Conservation (phyloP, 2,888 invertebrate genomes). For the Coelinius sp. region DNA sequence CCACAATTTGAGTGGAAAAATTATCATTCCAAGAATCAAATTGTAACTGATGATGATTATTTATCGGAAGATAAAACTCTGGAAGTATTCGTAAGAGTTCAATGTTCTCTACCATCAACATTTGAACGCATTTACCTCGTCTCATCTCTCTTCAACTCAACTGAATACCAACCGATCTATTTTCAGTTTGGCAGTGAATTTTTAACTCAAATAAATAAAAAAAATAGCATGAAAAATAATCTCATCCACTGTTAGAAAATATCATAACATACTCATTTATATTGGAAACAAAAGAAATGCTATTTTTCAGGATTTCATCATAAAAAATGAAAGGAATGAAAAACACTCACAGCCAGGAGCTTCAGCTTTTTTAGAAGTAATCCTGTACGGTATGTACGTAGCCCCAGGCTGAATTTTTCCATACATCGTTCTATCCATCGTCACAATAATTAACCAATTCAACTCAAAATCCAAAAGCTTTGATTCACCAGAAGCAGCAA, state of each 20-base stretch:
- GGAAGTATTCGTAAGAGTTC: not conserved
- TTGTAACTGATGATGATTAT: too few species aligned
- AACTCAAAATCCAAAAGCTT: not conserved
- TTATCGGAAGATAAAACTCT: too few species aligned
- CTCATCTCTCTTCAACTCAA: not conserved
- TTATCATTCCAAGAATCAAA: too few species aligned
- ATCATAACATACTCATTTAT: too few species aligned
- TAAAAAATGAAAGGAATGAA: not conserved
- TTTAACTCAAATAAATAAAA: not conserved
- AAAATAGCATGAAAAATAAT: not conserved
- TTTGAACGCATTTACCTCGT: not conserved
- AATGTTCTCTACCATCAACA: not conserved
- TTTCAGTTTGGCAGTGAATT: not conserved
- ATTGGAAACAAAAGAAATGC: too few species aligned
- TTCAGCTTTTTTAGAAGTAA: slow-evolving; percentile 80
- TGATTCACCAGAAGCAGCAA: too few species aligned
- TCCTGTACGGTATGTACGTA: slow-evolving; percentile 88
- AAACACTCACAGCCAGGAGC: slow-evolving; percentile 88
- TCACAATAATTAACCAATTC: slow-evolving; percentile 34
- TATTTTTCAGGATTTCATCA: not conserved
- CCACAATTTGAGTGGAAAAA: too few species aligned
- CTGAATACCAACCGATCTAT: not conserved
- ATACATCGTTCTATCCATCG: slow-evolving; percentile 92
- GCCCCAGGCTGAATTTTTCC: slow-evolving; percentile 86
- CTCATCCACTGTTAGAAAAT: not conserved